Evolutionary conservation across 2,113 vertebrate genomes (phyloP), one percentile per base, ranked within the genome.

Genomic region (Glareola pratincola): DNA sequence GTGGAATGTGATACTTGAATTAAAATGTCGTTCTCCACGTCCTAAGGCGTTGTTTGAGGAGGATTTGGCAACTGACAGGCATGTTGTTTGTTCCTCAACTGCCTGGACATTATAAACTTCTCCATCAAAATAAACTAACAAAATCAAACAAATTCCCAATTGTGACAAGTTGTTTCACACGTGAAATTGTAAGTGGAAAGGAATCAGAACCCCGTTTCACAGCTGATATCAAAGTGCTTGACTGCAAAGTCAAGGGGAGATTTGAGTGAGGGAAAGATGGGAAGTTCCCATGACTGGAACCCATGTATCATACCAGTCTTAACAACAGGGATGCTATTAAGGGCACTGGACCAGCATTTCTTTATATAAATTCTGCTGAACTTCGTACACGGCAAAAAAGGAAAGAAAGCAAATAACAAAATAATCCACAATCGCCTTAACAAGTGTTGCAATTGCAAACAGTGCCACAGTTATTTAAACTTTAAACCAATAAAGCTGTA

Each of bases 101-200:
- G 88, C 76, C 43, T 84, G 36, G 53, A 92, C 29, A 27, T 72
- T 85, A 87, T 22, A 82, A 91, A 95, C 56, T 86, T 76, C 54
- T 87, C 39, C 67, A 94, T 18, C 86, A 89, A 96, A 96, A 95
- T 47, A 91, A 90, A 85, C 48, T 51, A 94, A 64, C 23, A 57
- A 64, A 90, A 91, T 72, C 36, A 93, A 94, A 85, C 27, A 51
- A 84, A 83, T 75, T 81, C 54, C 53, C 32, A 69, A 21, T 22
- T 87, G 34, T 71, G 76, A 88, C 60, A 56, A 84, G 56, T 76
- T 85, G 29, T 41, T 86, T 76, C 72, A 56, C 37, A 75, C 67
- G 45, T 51, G 80, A 90, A 92, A 85, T 21, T 27, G 4, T 43
- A 93, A 78, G 29, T 47, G 66, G 69, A 91, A 73, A 59, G 48